Percentiles rank a stretch among this genome's conserved stretches.
These are phyloP conservation scores for Oncorhynchus gorbuscha DNA, from an alignment of 2,113 vertebrate genomes.

Conservation along the genomic window DNA sequence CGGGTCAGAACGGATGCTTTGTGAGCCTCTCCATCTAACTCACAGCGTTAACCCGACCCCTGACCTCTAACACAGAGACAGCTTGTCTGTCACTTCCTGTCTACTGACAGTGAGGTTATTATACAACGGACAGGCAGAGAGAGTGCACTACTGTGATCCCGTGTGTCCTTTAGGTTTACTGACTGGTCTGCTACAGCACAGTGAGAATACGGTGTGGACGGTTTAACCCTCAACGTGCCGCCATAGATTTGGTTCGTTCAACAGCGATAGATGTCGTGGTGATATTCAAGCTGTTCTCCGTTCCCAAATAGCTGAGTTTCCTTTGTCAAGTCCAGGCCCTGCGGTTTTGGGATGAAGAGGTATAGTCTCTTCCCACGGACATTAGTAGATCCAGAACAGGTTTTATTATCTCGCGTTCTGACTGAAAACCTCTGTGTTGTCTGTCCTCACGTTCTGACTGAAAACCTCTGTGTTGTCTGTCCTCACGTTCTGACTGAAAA, in stretches of 20 bases:
- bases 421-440: not conserved
- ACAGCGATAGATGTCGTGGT: too few species aligned
- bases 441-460: not conserved
- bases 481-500: not conserved
- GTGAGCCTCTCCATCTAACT: constrained; percentile 44
- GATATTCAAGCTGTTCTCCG: too few species aligned
- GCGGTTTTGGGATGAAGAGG: too few species aligned
- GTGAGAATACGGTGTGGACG: too few species aligned
- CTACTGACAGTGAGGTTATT: constrained; percentile 19
- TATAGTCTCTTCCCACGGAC: too few species aligned
- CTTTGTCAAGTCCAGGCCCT: too few species aligned
- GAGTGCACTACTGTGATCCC: constrained; percentile 1
- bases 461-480: constrained; percentile 29
- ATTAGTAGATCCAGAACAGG: too few species aligned
- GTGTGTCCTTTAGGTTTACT: constrained; percentile 38
- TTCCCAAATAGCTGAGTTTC: too few species aligned
- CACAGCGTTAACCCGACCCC: constrained; percentile 54
- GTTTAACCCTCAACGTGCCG: too few species aligned
- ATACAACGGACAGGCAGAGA: constrained; percentile 30
- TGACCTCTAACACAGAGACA: not conserved
- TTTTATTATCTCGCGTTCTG: not conserved
- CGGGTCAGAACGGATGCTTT: constrained; percentile 62
- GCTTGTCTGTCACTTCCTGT: constrained; percentile 57
- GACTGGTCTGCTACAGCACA: not conserved
- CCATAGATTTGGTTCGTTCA: too few species aligned